Evolutionary conservation across 2,797 vertebrate species (phyloP).

Genomic region (Crenichthys baileyi): DNA sequence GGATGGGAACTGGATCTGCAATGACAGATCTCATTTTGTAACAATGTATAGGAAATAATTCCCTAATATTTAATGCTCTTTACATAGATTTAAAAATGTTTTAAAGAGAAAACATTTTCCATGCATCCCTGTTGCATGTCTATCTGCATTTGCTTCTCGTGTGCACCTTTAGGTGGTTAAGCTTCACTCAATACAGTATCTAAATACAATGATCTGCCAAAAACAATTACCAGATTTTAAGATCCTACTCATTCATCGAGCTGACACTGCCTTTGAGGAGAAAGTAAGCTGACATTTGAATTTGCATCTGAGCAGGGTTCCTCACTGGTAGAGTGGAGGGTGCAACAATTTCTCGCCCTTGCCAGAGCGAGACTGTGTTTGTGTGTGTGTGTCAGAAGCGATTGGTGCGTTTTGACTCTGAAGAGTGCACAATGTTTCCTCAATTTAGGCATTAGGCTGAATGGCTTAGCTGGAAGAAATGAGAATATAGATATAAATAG

Average conservation of each 20-base stretch:
- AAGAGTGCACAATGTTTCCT: slow-evolving; percentile 64
- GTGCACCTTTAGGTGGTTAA: slow-evolving; percentile 23
- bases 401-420: slow-evolving; percentile 53
- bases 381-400: slow-evolving; percentile 62
- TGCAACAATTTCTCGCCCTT: slow-evolving; percentile 38
- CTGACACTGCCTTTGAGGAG: slow-evolving; percentile 63
- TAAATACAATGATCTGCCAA: slow-evolving; percentile 64
- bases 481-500: slow-evolving; percentile 42
- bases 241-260: slow-evolving; percentile 48
- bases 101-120: neutral
- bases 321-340: slow-evolving; percentile 60
- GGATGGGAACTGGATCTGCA: neutral
- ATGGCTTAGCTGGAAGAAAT: slow-evolving; percentile 26
- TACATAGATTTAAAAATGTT: too few species aligned
- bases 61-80: neutral
- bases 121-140: neutral
- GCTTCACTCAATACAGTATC: slow-evolving; percentile 47
- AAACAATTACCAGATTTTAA: slow-evolving; percentile 55
- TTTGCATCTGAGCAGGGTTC: slow-evolving; percentile 59
- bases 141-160: slow-evolving; percentile 7
- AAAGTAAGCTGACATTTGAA: slow-evolving; percentile 64
- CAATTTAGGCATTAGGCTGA: slow-evolving; percentile 44
- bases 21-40: neutral
- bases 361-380: slow-evolving; percentile 49
- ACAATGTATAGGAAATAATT: neutral